phyloP scores from a whole-genome alignment of 2,113 vertebrate species.

The Gallinago paraguaiae region DNA sequence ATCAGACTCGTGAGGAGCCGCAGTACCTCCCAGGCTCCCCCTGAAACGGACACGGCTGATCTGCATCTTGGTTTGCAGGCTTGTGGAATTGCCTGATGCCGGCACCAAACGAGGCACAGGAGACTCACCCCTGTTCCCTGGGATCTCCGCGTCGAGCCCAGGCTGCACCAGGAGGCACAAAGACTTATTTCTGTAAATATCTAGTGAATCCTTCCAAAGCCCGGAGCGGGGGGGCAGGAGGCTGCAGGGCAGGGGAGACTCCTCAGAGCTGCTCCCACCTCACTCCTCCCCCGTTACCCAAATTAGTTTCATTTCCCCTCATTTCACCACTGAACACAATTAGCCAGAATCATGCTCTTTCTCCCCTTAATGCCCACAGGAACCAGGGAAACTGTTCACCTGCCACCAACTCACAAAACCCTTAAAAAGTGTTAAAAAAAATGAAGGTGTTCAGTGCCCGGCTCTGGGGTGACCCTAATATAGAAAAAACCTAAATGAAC shows the following conservation, averaged over 20 bases:
- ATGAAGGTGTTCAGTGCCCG: neutral
- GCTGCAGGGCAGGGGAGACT: neutral
- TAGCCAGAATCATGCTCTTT: neutral
- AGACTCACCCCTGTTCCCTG: neutral
- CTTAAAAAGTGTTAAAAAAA: neutral
- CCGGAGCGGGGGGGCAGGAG: neutral
- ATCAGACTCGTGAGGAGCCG: neutral
- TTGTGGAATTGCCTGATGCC: neutral
- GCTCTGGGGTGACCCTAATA: neutral
- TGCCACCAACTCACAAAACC: neutral
- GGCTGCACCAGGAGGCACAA: neutral
- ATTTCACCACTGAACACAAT: neutral
- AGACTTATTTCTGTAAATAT: neutral
- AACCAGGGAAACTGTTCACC: neutral
- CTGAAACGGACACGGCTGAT: neutral
- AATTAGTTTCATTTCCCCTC: neutral
- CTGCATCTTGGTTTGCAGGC: neutral
- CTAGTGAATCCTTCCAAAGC: neutral
- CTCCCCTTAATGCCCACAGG: neutral
- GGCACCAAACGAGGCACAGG: neutral
- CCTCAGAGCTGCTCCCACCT: neutral
- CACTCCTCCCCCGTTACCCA: neutral
- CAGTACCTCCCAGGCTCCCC: neutral
- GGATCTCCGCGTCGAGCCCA: neutral
- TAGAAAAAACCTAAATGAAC: neutral